Evolutionary conservation across 2,797 vertebrate species (phyloP).

Genomic region (Macropus fuliginosus): DNA sequence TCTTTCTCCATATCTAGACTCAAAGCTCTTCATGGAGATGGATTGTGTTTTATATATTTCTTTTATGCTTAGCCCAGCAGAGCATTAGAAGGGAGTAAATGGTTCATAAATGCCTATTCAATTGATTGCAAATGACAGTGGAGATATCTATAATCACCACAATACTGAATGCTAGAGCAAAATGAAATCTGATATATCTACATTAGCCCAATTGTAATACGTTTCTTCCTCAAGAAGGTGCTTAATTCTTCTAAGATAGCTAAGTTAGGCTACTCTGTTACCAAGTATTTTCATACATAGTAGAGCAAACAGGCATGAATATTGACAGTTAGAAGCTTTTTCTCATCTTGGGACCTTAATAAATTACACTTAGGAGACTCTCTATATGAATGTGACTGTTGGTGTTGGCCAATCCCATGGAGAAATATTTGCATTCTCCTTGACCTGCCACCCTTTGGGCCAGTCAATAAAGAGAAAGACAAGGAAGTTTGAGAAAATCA

Average conservation of each 20-base stretch:
- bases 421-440: no score
- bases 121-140: no score
- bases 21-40: no score
- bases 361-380: conserved; percentile 22
- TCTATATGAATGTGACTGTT: not conserved
- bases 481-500: no score
- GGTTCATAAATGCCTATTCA: no score
- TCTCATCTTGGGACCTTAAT: conserved; percentile 51
- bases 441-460: no score
- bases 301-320: conserved; percentile 66
- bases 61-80: no score
- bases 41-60: no score
- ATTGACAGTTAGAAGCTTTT: conserved; percentile 37
- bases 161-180: not conserved
- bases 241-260: conserved; percentile 55
- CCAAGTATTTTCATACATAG: conserved; percentile 48
- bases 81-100: no score
- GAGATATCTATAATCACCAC: not conserved
- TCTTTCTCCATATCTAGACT: no score
- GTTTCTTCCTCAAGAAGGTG: conserved; percentile 47
- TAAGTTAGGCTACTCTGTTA: conserved; percentile 70
- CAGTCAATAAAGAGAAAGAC: no score
- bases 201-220: not conserved
- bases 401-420: no score
- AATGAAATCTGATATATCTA: conserved; percentile 33